Evolutionary conservation across 2,113 vertebrate genomes (phyloP), one percentile per base, ranked within the genome.

Genomic region (Anguilla japonica): DNA sequence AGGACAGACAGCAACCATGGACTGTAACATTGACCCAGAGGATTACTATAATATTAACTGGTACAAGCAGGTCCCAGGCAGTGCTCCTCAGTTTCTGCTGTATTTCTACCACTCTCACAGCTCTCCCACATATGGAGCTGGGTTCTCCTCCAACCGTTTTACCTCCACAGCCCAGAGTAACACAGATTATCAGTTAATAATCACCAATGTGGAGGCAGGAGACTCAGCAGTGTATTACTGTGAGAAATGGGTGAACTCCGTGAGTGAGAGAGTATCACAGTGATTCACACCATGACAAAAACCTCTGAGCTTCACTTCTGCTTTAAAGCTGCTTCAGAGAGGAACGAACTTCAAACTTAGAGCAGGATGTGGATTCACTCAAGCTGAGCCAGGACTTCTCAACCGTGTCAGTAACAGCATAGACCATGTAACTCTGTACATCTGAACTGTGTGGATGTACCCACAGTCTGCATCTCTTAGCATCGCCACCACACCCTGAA

Each of bases 161-260:
- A 93, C 89, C 84, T 91, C 90, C 22, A 92, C 9, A 89, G 7
- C 81, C 84, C 84, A 89, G 50, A 89, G 91, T 75, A 63, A 5
- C 1, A 43, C 83, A 79, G 89, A 92, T 87, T 92, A 91, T 87
- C 88, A 84, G 29, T 89, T 94, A 83, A 92, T 87, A 50, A 92
- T 94, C 34, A 93, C 18, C n/a, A 89, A 83, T 84, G 88, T 93
- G 67, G 87, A 91, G 63, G 88, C 88, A 40, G 78, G 79, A 90
- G 93, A 94, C 85, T 93, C 91, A 41, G 92, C 91, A 79, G 87
- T 92, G 16, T 94, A 93, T 93, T 89, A 91, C 90, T 94, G 91
- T 92, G 0, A 0, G 0, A 89, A 86, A 89, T 90, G 83, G 85
- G 89, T 93, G 13, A 0, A 0, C n/a, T 86, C 92, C 87, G 86